Base-by-base conservation (phyloP, 1,140 invertebrate species). In the Drosophila lini region DNA sequence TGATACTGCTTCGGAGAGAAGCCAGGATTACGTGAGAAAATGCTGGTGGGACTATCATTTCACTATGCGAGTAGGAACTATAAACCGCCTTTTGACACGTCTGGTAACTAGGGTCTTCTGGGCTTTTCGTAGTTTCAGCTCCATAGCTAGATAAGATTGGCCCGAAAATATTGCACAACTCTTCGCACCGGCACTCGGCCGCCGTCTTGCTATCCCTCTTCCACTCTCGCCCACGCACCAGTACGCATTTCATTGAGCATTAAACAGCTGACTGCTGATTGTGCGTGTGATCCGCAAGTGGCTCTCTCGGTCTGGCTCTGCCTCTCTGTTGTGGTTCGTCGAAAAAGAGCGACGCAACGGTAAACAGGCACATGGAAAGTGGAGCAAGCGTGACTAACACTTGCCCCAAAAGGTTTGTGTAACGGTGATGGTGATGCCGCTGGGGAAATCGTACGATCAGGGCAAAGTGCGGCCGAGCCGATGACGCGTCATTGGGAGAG, bases 401-500 rank as follows among this genome's bases (percentile, higher is more conserved):
- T 40, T 71, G 68, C 64, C 68, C 64, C 67, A 64, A 41, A 56
- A 56, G 22, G 34, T 42, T 56, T 42, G 53, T 41, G 1, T 56
- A 68, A 53, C 56, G 68, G 69, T 16, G 45, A 47, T n/a, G 45
- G 45, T 45, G 64, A 25, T 70, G 68, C 64, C 38, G 28, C 63
- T 69, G 64, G 65, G 67, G 69, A 73, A 73, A 73, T 73, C 69
- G 67, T 71, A 73, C 67, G 69, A 73, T 73, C 69, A 31, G 69
- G 67, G 36, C 67, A 73, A 71, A 73, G 69, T 73, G 22, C 69
- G 67, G 36, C 32, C 15, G 19, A 13, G 19, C 31, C n/a, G 38
- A 31, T 64, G 63, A 70, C 65, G 68, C 68, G 68, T 71, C 68
- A 48, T 9, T n/a, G 67, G 8, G 34, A 16, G 22, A 45, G 42